Base-by-base conservation (phyloP, 2,888 invertebrate species). In the Drosophila percnosoma region DNA sequence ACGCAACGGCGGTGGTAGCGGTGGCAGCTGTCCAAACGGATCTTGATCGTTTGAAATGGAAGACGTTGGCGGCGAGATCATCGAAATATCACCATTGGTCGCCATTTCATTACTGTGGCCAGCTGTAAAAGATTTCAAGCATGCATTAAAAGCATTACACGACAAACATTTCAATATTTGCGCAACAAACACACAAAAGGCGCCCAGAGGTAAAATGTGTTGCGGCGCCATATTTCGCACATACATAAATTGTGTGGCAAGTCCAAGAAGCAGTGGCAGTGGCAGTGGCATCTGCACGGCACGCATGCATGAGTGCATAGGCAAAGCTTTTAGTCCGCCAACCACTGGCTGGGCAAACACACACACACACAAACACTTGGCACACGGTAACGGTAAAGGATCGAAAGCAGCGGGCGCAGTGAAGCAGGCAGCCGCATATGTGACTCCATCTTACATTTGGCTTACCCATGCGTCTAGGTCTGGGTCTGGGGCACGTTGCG, bases 61-160 rank as follows among this genome's bases (percentile, higher is more conserved):
- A 91, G 93, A 93, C 92, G 93, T 92, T 87, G 93, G 93, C 87
- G 93, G 93, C 91, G 93, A 93, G 92, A 93, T 93, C 93, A 93
- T 93, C 93, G 93, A 93, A 90, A 92, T 91, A 89, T 92, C 92
- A 92, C 91, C 92, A 91, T 91, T 87, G 91, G 92, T 92, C 91
- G 93, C 93, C 93, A 93, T 93, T 93, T 93, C 93, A 93, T 92
- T 91, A 92, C 89, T 92, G 90, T 91, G 93, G 92, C 92, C 91
- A 91, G 92, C 93, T 93, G 74, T 24, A 83, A 84, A 29, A 73
- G 66, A 73, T 42, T 68, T 45, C 15, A 45, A 45, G 45, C 24
- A 45, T 55, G 57, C 55, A 40, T 72, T 57, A 67, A 65, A 48
- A 51, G 57, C 53, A 21, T 77, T 57, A 62, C 63, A 57, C 69